These are phyloP conservation scores for Trissolcus basalis DNA, from an alignment of 1,140 invertebrate species.

Conservation along the genomic window DNA sequence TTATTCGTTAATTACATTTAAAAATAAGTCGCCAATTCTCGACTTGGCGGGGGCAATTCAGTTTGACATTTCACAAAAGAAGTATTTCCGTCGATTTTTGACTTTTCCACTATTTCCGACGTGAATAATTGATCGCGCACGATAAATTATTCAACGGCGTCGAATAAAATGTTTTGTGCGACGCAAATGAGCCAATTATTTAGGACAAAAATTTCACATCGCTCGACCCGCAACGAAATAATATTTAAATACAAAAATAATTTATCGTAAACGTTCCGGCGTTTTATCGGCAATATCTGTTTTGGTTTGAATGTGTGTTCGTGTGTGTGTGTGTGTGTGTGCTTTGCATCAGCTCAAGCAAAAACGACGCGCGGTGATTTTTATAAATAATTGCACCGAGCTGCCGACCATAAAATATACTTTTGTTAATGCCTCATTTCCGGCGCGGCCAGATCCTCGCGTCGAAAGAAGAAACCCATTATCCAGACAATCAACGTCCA, in stretches of 20 bases:
- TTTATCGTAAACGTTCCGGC: too few relatives aligned
- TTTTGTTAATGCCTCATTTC: slow-evolving; percentile 52
- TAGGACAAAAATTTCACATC: slow-evolving; percentile 3
- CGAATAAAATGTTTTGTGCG: slow-evolving; percentile 38
- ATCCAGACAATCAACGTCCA: slow-evolving; percentile 71
- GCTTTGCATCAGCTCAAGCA: too few relatives aligned
- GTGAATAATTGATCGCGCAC: slow-evolving; percentile 15
- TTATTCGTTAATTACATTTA: slow-evolving; percentile 38
- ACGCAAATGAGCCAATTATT: slow-evolving; percentile 33
- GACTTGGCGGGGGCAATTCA: slow-evolving; percentile 5
- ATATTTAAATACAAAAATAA: too few relatives aligned
- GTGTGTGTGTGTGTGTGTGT: too few relatives aligned
- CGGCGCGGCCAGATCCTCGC: slow-evolving; percentile 39
- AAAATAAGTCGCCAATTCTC: slow-evolving; percentile 26
- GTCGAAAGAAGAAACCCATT: slow-evolving; percentile 69
- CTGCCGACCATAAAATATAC: slow-evolving; percentile 37
- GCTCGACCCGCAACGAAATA: not conserved
- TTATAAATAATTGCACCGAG: slow-evolving; percentile 24
- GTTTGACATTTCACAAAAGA: not conserved
- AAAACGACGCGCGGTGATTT: slow-evolving; percentile 14
- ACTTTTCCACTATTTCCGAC: slow-evolving; percentile 12
- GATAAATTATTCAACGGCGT: slow-evolving; percentile 17
- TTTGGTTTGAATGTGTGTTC: too few relatives aligned
- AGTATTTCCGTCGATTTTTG: too few relatives aligned
- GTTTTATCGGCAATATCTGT: too few relatives aligned